These are phyloP conservation scores for Empidonax alnorum DNA, from an alignment of 2,113 vertebrate species.

Conservation along the genomic window DNA sequence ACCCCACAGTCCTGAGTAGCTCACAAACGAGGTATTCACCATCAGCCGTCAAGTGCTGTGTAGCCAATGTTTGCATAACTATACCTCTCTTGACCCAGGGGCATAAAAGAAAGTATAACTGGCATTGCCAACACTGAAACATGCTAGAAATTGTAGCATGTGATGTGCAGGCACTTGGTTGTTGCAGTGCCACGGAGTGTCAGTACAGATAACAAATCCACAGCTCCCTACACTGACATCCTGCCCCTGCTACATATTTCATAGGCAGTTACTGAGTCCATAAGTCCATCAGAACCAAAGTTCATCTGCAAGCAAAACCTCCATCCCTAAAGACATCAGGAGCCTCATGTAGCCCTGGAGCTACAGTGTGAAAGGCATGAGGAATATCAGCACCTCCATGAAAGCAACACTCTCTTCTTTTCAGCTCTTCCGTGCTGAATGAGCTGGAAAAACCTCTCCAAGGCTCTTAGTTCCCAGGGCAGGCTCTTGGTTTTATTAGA, in stretches of 20 bases:
- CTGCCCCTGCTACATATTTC: background rate
- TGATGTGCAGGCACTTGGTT: background rate
- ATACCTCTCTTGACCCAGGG: background rate
- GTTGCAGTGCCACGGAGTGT: background rate
- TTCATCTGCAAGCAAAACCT: background rate
- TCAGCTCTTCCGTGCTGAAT: background rate
- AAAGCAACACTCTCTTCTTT: background rate
- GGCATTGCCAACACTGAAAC: background rate
- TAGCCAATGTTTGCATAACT: background rate
- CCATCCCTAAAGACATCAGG: background rate
- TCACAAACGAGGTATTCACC: background rate
- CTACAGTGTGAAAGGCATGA: background rate
- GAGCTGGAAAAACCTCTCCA: background rate
- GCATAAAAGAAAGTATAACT: background rate
- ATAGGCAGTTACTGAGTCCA: background rate
- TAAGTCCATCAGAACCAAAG: background rate
- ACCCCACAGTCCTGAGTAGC: background rate
- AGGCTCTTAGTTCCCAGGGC: constrained; percentile 27
- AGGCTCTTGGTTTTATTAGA: constrained; percentile 45
- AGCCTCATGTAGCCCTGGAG: background rate
- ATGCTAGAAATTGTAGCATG: background rate
- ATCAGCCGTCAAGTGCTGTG: background rate
- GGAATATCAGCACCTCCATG: background rate
- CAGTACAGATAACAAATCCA: background rate
- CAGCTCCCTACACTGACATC: background rate